Evolutionary conservation across 2,113 vertebrate genomes (phyloP).

Genomic region (Cepphus grylle): DNA sequence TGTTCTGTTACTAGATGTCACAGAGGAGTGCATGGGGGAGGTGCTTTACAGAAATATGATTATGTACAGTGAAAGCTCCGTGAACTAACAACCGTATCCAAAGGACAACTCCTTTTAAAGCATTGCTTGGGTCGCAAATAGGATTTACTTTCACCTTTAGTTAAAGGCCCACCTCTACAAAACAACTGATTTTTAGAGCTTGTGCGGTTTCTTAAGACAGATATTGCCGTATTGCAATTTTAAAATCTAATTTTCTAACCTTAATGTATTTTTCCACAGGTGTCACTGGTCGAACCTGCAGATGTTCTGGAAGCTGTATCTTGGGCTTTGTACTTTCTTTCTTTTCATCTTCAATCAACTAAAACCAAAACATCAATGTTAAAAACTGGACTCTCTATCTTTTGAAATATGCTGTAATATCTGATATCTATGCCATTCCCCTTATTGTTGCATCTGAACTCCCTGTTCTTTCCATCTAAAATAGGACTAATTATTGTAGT

Average conservation of each 20-base stretch:
- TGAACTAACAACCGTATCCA: neutral
- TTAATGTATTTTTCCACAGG: conserved; percentile 77
- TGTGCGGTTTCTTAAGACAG: neutral
- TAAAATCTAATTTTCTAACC: conserved; percentile 56
- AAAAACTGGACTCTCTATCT: neutral
- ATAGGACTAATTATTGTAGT: neutral
- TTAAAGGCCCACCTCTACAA: neutral
- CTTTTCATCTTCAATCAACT: conserved; percentile 60
- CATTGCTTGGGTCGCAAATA: neutral
- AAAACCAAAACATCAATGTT: conserved; percentile 36
- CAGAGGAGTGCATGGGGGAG: neutral
- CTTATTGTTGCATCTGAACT: neutral
- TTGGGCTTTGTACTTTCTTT: conserved; percentile 44
- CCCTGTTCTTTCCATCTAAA: neutral
- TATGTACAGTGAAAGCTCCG: neutral
- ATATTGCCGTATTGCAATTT: neutral
- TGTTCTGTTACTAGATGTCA: neutral
- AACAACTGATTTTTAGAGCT: neutral
- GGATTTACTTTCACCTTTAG: conserved; percentile 36
- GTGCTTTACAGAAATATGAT: neutral
- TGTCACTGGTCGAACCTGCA: conserved; percentile 71
- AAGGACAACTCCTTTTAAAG: conserved; percentile 1
- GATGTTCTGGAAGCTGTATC: conserved; percentile 66
- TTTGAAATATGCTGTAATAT: neutral
- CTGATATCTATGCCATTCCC: neutral